A percentile compares a stretch with the other conserved stretches of the same genome.
phyloP scores from a whole-genome alignment of 1,140 invertebrate species.

The Trialeurodes vaporariorum region DNA sequence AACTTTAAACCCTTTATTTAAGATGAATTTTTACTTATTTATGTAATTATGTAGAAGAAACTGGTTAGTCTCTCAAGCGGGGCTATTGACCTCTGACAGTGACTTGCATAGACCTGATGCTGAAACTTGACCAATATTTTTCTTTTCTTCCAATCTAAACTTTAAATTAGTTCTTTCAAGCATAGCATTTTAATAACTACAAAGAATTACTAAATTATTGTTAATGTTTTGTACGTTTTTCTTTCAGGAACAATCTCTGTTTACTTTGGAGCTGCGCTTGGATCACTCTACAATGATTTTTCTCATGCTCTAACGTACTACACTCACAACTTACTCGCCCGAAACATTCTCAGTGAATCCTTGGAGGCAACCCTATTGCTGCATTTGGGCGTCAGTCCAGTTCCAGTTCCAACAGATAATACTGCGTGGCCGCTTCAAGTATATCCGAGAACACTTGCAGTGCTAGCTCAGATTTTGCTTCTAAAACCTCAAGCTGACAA shows the following conservation, averaged over 20 bases:
- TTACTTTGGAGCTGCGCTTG: slow-evolving; percentile 54
- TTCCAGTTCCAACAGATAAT: slow-evolving; percentile 37
- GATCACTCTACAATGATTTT: slow-evolving; percentile 62
- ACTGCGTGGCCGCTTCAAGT: slow-evolving; percentile 67
- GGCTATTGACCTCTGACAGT: too few species aligned
- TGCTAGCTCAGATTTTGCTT: slow-evolving; percentile 62
- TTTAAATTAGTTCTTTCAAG: too few species aligned
- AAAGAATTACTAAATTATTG: too few species aligned
- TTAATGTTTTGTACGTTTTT: slow-evolving; percentile 22
- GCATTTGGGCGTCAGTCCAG: slow-evolving; percentile 64
- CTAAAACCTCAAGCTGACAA: slow-evolving; percentile 72
- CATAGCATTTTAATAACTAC: too few species aligned
- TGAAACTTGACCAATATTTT: too few species aligned
- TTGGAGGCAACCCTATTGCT: slow-evolving; percentile 59
- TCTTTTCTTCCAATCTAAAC: too few species aligned
- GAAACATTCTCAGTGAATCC: slow-evolving; percentile 49
- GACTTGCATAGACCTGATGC: too few species aligned
- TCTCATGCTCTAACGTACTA: slow-evolving; percentile 65
- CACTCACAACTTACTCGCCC: slow-evolving; percentile 71
- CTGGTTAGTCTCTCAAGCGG: too few species aligned
- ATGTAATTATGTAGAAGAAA: too few species aligned
- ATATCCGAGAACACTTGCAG: slow-evolving; percentile 69
- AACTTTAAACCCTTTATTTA: too few species aligned
- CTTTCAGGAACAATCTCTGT: slow-evolving; percentile 55
- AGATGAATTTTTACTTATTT: too few species aligned